These are phyloP conservation scores for Caretta caretta DNA, from an alignment of 2,113 vertebrate species.

Conservation along the genomic window DNA sequence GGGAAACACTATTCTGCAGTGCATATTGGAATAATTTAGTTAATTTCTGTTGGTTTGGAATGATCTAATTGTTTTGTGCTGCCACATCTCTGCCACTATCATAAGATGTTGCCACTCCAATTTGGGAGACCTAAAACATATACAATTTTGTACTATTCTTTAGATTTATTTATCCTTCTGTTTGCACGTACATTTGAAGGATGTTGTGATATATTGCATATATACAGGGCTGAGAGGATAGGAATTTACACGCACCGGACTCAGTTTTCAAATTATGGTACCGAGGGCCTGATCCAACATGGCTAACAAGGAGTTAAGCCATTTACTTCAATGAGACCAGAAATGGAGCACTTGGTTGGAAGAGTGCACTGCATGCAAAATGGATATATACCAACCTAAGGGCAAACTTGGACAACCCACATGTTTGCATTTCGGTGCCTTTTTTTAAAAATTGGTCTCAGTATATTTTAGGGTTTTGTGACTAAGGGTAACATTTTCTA, in stretches of 20 bases:
- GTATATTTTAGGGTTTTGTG: background rate
- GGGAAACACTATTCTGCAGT: background rate
- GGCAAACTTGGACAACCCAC: background rate
- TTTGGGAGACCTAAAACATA: background rate
- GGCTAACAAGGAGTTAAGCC: slow-evolving; percentile 26
- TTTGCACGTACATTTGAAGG: background rate
- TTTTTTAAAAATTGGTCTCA: background rate
- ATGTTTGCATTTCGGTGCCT: background rate
- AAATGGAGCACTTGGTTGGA: background rate
- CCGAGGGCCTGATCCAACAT: background rate
- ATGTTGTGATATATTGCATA: background rate
- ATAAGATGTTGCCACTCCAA: background rate
- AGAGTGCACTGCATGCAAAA: background rate
- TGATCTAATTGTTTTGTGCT: background rate
- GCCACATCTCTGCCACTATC: slow-evolving; percentile 11
- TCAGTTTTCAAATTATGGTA: background rate
- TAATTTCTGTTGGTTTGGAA: background rate
- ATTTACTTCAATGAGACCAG: background rate
- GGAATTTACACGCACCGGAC: background rate
- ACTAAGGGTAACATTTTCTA: background rate
- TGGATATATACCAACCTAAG: background rate
- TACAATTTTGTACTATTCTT: background rate
- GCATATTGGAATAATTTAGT: background rate
- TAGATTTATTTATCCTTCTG: background rate
- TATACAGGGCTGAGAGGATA: background rate